Conservation (phyloP, 2,113 vertebrate genomes). For the Mystacornis crossleyi region DNA sequence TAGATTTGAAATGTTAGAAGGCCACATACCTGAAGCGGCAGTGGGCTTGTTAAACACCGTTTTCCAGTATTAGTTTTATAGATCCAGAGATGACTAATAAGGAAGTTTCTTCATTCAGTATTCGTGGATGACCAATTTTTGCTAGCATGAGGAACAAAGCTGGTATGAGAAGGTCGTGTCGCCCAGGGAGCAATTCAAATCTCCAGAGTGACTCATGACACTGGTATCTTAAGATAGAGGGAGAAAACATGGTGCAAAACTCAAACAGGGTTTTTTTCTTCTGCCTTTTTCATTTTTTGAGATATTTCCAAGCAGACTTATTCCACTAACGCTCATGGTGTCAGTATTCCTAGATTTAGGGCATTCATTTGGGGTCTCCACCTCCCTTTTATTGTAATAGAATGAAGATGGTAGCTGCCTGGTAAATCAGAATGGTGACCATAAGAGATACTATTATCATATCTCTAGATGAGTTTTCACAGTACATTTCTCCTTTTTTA, state of each 20-base stretch:
- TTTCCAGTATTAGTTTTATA: conserved; percentile 41
- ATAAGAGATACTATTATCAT: neutral
- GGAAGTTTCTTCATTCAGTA: conserved; percentile 50
- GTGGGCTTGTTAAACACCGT: conserved; percentile 30
- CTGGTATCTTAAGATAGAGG: conserved; percentile 6
- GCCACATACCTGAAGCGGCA: neutral
- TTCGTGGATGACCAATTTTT: conserved; percentile 53
- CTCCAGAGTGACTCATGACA: conserved; percentile 36
- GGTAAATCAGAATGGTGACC: neutral
- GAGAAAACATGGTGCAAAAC: neutral
- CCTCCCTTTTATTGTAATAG: neutral
- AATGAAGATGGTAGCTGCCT: neutral
- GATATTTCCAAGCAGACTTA: neutral
- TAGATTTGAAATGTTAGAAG: neutral
- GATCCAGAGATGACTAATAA: conserved; percentile 64
- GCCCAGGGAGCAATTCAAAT: conserved; percentile 14
- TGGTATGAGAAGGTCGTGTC: conserved; percentile 31
- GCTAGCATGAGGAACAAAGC: conserved; percentile 53
- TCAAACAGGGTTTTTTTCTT: neutral
- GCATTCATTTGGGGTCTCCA: neutral
- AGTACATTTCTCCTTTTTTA: neutral
- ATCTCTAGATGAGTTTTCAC: neutral
- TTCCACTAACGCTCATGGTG: neutral
- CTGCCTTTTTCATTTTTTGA: neutral
- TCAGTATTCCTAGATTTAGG: neutral